Evolutionary conservation across 1,140 invertebrate species (phyloP), one percentile per base, ranked within the genome.

Genomic region (Drosophila subpulchrella): DNA sequence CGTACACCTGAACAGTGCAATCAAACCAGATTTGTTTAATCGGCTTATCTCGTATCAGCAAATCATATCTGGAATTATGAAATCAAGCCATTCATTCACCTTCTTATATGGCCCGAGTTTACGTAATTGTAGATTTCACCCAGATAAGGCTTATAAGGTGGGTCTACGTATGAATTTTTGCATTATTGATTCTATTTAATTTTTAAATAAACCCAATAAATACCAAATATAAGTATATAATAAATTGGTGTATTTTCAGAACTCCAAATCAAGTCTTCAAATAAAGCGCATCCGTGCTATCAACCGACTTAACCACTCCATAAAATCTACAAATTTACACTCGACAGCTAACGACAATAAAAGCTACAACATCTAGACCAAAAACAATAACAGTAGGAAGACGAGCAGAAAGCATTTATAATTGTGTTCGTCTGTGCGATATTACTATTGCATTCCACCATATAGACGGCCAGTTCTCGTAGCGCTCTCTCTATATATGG

Each of bases 401-500:
- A 68, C 42, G 67, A 44, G 27, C 59, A 54, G 30, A 47, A 32
- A 48, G 56, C 67, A 70, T 56, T 70, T 71, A 71, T 70, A 71
- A 58, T 48, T 71, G 65, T 57, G 67, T 57, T 56, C 51, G 65
- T 27, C n/a, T 34, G n/a, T 15, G 51, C 42, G 68, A 71, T 71
- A 71, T 71, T 71, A 36, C 48, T 71, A 38, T 39, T 71, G 51
- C 67, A 71, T 71, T 71, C 65, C 67, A 27, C 67, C 41, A 36
- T 50, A 50, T 71, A 30, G 30, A 17, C 51, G 41, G 34, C 41
- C 24, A 46, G 41, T 44, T 50, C 30, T 20, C 36, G 58, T 38
- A 36, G 34, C 38, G 20, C 61, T 53, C 65, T 44, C 46, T 51
- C 36, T 75, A 66, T 84, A 84, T 85, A 81, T 34, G 78, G 60